Evolutionary conservation across 2,888 invertebrate species (phyloP).

Genomic region (Clitarchus hookeri): DNA sequence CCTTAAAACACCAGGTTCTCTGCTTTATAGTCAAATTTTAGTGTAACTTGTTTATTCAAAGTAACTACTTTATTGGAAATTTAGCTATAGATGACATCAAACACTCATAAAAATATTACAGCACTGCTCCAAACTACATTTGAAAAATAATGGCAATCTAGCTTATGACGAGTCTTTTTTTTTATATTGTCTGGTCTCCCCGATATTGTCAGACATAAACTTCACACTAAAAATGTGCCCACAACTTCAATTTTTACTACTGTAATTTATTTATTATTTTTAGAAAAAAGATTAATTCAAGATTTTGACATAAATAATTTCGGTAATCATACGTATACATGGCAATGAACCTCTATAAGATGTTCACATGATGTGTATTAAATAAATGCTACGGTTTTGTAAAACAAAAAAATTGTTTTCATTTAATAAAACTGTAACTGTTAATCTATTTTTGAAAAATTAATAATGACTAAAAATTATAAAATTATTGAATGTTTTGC

Average conservation of each 20-base stretch:
- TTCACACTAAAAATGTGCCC: conserved; percentile 20
- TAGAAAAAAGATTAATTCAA: not conserved
- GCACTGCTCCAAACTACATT: conserved; percentile 33
- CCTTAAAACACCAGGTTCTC: not conserved
- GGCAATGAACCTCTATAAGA: no score
- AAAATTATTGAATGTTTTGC: no score
- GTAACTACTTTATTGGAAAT: not conserved
- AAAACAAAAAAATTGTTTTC: no score
- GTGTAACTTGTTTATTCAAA: not conserved
- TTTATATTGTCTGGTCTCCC: conserved; percentile 44
- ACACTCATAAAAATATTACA: conserved; percentile 43
- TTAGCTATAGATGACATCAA: conserved; percentile 37
- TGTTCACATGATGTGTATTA: no score
- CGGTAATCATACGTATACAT: no score
- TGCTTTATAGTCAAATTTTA: not conserved
- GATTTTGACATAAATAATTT: not conserved
- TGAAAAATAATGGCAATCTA: conserved; percentile 43
- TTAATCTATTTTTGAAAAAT: no score
- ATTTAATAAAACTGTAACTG: no score
- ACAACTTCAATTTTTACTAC: not conserved
- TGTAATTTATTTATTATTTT: not conserved
- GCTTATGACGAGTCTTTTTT: conserved; percentile 39
- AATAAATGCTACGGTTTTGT: no score
- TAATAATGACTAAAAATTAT: no score
- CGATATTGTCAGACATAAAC: conserved; percentile 43